A percentile compares a stretch with the other conserved stretches of the same genome.
Conservation (phyloP, 2,888 invertebrate genomes). For the Rhamphomyia laevipes region DNA sequence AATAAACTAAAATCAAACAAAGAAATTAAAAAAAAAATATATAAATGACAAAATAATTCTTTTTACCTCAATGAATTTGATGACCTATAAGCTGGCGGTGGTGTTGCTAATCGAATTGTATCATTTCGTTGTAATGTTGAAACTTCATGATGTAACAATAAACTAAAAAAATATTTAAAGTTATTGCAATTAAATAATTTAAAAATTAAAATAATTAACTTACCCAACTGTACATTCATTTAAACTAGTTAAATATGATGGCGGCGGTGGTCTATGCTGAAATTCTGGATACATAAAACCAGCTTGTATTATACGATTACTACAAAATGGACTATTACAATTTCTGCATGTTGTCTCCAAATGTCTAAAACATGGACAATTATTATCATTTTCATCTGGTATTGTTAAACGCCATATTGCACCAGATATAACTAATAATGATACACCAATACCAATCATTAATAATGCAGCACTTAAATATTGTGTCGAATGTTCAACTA, state of each 20-base stretch:
- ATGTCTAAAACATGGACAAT: slow-evolving; percentile 50
- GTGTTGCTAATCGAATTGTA: slow-evolving; percentile 44
- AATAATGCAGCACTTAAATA: slow-evolving; percentile 34
- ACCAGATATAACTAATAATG: slow-evolving; percentile 84
- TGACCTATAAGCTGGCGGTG: slow-evolving; percentile 86
- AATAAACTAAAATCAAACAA: not conserved
- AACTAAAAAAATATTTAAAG: slow-evolving; percentile 41
- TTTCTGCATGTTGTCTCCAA: slow-evolving; percentile 40
- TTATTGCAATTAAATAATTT: not conserved
- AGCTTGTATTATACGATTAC: slow-evolving; percentile 65
- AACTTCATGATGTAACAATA: slow-evolving; percentile 51
- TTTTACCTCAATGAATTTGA: slow-evolving; percentile 62
- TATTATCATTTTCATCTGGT: slow-evolving; percentile 58
- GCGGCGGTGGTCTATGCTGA: slow-evolving; percentile 89
- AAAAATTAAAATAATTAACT: slow-evolving; percentile 4
- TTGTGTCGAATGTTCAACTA: slow-evolving; percentile 35
- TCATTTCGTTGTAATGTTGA: not conserved
- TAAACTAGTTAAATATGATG: slow-evolving; percentile 91
- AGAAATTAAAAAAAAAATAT: not conserved
- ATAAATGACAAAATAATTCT: not conserved
- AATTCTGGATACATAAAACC: slow-evolving; percentile 94
- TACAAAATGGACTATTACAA: slow-evolving; percentile 52
- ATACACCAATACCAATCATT: slow-evolving; percentile 64
- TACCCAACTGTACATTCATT: slow-evolving; percentile 79
- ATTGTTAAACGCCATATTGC: slow-evolving; percentile 87